Base-by-base conservation (phyloP, 2,888 invertebrate species). In the Pollenia griseotomentosa region DNA sequence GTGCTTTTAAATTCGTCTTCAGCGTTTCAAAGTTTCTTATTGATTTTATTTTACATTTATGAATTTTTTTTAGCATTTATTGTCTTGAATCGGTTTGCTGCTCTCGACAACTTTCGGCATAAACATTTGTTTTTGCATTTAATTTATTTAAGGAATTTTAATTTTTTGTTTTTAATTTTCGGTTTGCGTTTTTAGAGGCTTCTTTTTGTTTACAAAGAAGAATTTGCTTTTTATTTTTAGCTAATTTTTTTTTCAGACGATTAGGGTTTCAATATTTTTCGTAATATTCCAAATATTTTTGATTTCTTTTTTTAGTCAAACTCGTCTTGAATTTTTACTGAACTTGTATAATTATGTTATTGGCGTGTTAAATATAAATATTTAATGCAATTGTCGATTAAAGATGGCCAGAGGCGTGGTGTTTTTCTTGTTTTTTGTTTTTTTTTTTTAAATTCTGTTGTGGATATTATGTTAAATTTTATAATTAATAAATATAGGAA, bases 71-170 rank as follows among this genome's bases (percentile, higher is more conserved):
- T 0, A 33, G 0, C 33, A 33, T 33, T 70, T 42, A 48, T 68
- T 40, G 57, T 57, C 9, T 74, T 57, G 10, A 73, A 46, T 42
- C 46, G 63, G 44, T 42, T 46, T 19, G 48, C 48, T 40, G 10
- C 9, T 51, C n/a, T 51, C 9, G 40, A 68, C 14, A 23, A 63
- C 19, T 19, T 44, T 53, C 68, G 46, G n/a, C 63, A 40, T 33
- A 70, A 53, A 70, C n/a, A 57, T 66, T 40, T 51, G 6, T 23
- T 40, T 75, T 70, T 73, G 51, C 48, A 14, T 59, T 61, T 68
- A 74, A 51, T 75, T 74, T 79, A 63, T 70, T 75, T 71, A 42
- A 55, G 70, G 57, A 77, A 75, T 77, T 71, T 65, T 59, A 77
- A 23, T 66, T 33, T 79, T 59, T 68, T 23, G 7, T 16, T 44